Base-by-base conservation (phyloP, 2,888 invertebrate species). In the Elmis aenea region DNA sequence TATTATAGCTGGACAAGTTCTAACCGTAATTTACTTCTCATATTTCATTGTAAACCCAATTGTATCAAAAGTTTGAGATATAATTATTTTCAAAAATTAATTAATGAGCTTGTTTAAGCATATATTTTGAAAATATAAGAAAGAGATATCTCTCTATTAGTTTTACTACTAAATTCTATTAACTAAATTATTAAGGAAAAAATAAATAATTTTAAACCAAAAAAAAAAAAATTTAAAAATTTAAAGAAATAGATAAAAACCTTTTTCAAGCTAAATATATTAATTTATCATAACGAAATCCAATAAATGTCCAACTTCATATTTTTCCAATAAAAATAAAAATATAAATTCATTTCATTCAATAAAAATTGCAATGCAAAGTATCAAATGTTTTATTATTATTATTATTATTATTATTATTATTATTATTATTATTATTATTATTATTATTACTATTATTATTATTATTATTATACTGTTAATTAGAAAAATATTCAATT, bases 251-350 rank as follows among this genome's bases (percentile, higher is more conserved):
- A 44, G 77, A 76, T 64, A 82, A 75, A 76, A 75, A 79, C 46
- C 64, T 67, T 52, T 77, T 79, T 74, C 80, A 81, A 66, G 76
- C 73, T 64, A 81, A 74, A 72, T 73, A 72, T 66, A 84, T 85
- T 66, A 83, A 71, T 52, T 79, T 77, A 77, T 84, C 83, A 77
- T 84, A 84, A 13, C 82, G 83, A 72, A 77, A 80, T 0, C 83
- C 83, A 57, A 83, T 83, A 52, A 79, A 72, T 26, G 78, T 75
- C 0, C 77, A n/a, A n/a, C n/a, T n/a, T n/a, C n/a, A n/a, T n/a
- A n/a, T n/a, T n/a, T n/a, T n/a, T n/a, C n/a, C n/a, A n/a, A n/a
- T n/a, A n/a, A n/a, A n/a, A n/a, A n/a, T n/a, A n/a, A n/a, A n/a
- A n/a, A n/a, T n/a, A n/a, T n/a, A n/a, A n/a, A n/a, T n/a, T n/a